phyloP scores from a whole-genome alignment of 2,888 invertebrate genomes.

The Morinoia aosen region DNA sequence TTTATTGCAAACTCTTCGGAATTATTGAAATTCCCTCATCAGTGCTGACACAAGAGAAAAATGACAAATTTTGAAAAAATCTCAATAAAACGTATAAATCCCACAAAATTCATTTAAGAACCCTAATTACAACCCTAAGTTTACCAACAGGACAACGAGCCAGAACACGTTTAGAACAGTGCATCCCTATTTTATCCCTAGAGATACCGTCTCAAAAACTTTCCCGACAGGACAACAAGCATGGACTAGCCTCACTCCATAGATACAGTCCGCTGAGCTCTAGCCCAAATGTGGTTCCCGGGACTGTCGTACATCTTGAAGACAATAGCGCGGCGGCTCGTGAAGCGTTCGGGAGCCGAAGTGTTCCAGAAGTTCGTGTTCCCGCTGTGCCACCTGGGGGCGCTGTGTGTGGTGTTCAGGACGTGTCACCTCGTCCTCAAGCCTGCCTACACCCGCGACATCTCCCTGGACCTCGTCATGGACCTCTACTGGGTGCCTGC shows the following conservation, averaged over 20 bases:
- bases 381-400: neutral
- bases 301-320: too few relatives aligned
- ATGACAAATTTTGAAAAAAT: too few relatives aligned
- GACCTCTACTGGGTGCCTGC: neutral
- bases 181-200: neutral
- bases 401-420: neutral
- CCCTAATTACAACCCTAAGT: too few relatives aligned
- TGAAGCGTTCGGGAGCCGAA: too few relatives aligned
- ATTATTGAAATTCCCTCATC: too few relatives aligned
- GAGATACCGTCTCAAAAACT: neutral
- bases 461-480: constrained; percentile 1
- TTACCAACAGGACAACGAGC: too few relatives aligned
- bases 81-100: too few relatives aligned
- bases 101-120: too few relatives aligned
- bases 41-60: too few relatives aligned
- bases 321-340: too few relatives aligned
- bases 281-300: neutral
- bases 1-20: too few relatives aligned
- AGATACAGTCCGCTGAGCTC: neutral
- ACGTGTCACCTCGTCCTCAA: neutral
- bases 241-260: neutral
- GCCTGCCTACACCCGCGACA: neutral
- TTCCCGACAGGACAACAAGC: neutral
- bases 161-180: neutral
- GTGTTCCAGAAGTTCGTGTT: neutral